Conservation (phyloP, 2,888 invertebrate species). For the Prosopocoilus inquinatus region DNA sequence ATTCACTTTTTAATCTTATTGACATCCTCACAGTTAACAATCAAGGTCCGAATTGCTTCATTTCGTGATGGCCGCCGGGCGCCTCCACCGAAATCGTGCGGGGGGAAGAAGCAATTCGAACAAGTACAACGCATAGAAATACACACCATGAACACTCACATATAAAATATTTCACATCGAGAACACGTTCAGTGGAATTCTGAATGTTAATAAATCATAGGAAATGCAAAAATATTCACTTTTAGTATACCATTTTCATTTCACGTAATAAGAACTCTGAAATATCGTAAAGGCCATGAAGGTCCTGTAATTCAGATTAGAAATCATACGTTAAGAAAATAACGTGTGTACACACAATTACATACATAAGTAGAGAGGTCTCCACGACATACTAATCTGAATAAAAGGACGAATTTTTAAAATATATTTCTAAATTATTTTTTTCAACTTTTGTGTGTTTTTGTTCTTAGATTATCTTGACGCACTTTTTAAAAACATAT, state of each 20-base stretch:
- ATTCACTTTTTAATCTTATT: conserved; percentile 45
- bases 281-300: conserved; percentile 41
- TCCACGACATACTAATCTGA: conserved; percentile 34
- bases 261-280: conserved; percentile 30
- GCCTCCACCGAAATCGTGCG: not conserved
- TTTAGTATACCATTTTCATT: conserved; percentile 44
- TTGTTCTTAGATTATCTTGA: conserved; percentile 53
- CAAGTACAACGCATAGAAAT: conserved; percentile 22
- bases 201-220: conserved; percentile 36
- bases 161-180: conserved; percentile 50
- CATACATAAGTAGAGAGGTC: conserved; percentile 6
- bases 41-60: conserved; percentile 32
- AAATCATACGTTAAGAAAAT: conserved; percentile 22
- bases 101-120: conserved; percentile 12
- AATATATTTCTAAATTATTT: conserved; percentile 23
- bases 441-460: conserved; percentile 26
- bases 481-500: conserved; percentile 49
- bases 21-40: conserved; percentile 49
- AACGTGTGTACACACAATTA: conserved; percentile 3
- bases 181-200: conserved; percentile 54
- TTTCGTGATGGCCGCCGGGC: not conserved
- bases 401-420: conserved; percentile 27
- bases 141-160: conserved; percentile 42
- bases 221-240: conserved; percentile 17
- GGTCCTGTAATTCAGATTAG: conserved; percentile 40